Base-by-base conservation (phyloP, 2,888 invertebrate genomes). In the Slavum lentiscoides region DNA sequence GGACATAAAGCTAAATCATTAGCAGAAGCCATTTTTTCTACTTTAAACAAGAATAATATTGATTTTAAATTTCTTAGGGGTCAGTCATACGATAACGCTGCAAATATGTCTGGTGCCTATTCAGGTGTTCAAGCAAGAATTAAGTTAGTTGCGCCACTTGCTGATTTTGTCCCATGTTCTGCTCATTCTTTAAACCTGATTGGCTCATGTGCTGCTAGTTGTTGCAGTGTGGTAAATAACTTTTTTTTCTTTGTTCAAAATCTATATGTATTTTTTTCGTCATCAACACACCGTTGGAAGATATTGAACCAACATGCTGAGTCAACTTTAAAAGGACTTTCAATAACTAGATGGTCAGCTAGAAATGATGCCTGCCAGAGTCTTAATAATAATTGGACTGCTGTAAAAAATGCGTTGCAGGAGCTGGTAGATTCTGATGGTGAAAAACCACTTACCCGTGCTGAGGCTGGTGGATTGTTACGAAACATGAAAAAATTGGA, bases 281-380 rank as follows among this genome's bases (percentile, higher is more conserved):
- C 15, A 8, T 69, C 77, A 17, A 77, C 67, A 15, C 37, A 74
- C 21, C 74, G 37, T 23, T 74, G 74, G 55, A 13, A 7, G 30
- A 59, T 13, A 64, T 11, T 74, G 17, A 39, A 66, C n/a, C 3
- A 66, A 66, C 66, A 66, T 66, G 39, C 66, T n/a, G 66, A 66
- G 5, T 66, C 39, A 11, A 66, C 37, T 64, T 37, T 64, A 19
- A 64, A 62, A 13, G 30, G 74, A 74, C 53, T 62, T 37, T 72
- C 72, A 19, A 37, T 64, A 49, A 80, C 61, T 23, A 55, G 53
- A 55, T 80, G 72, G 70, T 80, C 72, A 30, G 80, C 49, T n/a
- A 70, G 58, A 49, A 37, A 72, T 80, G 62, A 55, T 73, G 43
- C 59, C 15, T 84, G 84, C 53, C 49, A 62, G 23, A 74, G 74